Base-by-base conservation (phyloP, 2,888 invertebrate species). In the Dinocampus coccinellae region DNA sequence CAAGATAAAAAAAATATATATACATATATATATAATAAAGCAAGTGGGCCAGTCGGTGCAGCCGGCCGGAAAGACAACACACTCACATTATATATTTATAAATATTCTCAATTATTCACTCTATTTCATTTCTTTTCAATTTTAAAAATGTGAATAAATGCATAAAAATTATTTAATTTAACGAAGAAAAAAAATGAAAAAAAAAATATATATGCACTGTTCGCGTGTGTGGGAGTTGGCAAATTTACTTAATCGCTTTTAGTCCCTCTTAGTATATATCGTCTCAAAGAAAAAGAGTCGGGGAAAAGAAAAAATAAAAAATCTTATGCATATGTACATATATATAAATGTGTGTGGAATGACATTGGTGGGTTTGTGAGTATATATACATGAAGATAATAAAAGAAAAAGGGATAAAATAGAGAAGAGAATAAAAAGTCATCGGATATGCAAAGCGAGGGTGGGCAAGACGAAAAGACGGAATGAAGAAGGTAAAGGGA, bases 121-220 rank as follows among this genome's bases (percentile, higher is more conserved):
- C 63, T 63, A 68, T 67, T 72, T 67, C 63, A 61, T 60, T 47
- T 55, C 26, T 66, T 11, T 60, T 57, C 33, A 26, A 22, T 57
- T 70, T 70, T 73, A 61, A 63, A 70, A 73, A 75, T 76, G 72
- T 73, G 75, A 79, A 78, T 76, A 79, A 76, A 79, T 79, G 79
- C 78, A 81, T 78, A 76, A 77, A 53, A 72, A 74, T 76, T 73
- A 57, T 66, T 57, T 16, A 26, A 66, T 66, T 66, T 63, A 29
- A n/a, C n/a, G n/a, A n/a, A n/a, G n/a, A n/a, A n/a, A n/a, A n/a
- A n/a, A n/a, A n/a, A n/a, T n/a, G n/a, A n/a, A n/a, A n/a, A n/a
- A 10, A 36, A 58, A 57, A 26, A 70, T 47, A 42, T 55, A 55
- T 55, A 55, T 11, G 20, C 1, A 10, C 9, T 36, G 36, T 33